Base-by-base conservation (phyloP, 2,888 invertebrate species). In the Chymomyza fuscimana region DNA sequence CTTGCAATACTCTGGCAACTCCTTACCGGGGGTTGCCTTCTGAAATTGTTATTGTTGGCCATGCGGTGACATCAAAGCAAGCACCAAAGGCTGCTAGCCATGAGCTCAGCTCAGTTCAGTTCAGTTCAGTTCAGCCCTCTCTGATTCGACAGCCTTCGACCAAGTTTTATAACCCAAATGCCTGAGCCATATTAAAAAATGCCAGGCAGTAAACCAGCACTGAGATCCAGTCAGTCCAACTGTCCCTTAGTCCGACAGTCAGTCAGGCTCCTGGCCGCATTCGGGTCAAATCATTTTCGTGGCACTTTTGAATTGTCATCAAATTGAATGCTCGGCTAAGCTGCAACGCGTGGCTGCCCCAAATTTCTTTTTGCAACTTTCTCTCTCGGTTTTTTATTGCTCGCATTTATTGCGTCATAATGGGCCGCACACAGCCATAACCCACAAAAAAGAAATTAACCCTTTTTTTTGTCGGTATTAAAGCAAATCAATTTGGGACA, bases 271-370 rank as follows among this genome's bases (percentile, higher is more conserved):
- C 40, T 12, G 40, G 40, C 4, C 10, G 40, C 40, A 46, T 46
- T 46, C 40, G 40, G 40, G 40, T 46, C 40, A 46, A 46, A 46
- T 46, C 40, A 46, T 46, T 46, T 46, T 46, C 40, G 40, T 12
- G 40, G 40, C 40, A 46, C 22, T 25, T 58, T 81, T 87, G 88
- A 83, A 83, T 88, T 83, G 88, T 83, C 83, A 83, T 83, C 85
- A 83, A 83, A 83, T 83, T 88, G 88, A 83, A 88, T 84, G 87
- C 79, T 67, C 74, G 51, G 69, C 86, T 82, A 87, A 82, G 82
- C 82, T 86, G 88, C 81, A 82, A 87, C 82, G 82, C 82, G 82
- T 82, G 82, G 88, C 88, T 80, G 82, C 70, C 54, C 74, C 71
- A 74, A 81, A 75, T 85, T 74, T 72, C 72, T 61, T 56, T 70